phyloP scores from a whole-genome alignment of 2,888 invertebrate genomes.

The Abrostola tripartita region DNA sequence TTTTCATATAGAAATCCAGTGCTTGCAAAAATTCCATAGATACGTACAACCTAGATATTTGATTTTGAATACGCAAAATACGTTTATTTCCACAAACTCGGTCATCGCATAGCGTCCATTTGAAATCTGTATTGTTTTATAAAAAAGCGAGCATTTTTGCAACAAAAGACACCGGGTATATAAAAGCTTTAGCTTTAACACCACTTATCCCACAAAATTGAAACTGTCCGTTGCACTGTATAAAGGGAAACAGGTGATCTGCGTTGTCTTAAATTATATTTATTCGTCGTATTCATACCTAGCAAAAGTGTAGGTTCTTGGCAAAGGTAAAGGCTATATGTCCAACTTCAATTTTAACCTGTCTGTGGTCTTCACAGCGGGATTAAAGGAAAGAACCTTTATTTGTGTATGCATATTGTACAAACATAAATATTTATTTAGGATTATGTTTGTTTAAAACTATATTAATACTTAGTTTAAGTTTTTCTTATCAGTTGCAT shows the following conservation, averaged over 20 bases:
- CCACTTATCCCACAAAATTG: constrained; percentile 10
- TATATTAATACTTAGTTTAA: too few species aligned
- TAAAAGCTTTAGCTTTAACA: background rate
- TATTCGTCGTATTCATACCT: constrained; percentile 9
- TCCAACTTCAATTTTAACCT: constrained; percentile 15
- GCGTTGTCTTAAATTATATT: constrained; percentile 20
- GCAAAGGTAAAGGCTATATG: background rate
- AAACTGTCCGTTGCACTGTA: constrained; percentile 19
- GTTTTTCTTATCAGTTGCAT: too few species aligned
- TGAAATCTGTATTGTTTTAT: constrained; percentile 1
- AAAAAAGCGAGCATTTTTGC: background rate
- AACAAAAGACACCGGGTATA: background rate
- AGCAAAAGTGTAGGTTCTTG: constrained; percentile 9
- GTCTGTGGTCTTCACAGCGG: constrained; percentile 1
- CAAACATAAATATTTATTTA: too few species aligned
- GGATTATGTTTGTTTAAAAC: too few species aligned
- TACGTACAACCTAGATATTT: too few species aligned
- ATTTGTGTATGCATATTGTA: background rate
- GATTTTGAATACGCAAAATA: too few species aligned
- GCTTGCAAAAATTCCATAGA: too few species aligned
- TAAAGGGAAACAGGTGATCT: constrained; percentile 26
- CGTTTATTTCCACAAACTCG: too few species aligned
- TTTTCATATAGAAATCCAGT: too few species aligned
- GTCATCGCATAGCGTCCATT: background rate
- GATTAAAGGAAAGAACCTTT: constrained; percentile 8